Percentiles rank a stretch among this genome's conserved stretches.
phyloP scores from a whole-genome alignment of 2,888 invertebrate genomes.

The Scaptodrosophila latifasciaeformis region DNA sequence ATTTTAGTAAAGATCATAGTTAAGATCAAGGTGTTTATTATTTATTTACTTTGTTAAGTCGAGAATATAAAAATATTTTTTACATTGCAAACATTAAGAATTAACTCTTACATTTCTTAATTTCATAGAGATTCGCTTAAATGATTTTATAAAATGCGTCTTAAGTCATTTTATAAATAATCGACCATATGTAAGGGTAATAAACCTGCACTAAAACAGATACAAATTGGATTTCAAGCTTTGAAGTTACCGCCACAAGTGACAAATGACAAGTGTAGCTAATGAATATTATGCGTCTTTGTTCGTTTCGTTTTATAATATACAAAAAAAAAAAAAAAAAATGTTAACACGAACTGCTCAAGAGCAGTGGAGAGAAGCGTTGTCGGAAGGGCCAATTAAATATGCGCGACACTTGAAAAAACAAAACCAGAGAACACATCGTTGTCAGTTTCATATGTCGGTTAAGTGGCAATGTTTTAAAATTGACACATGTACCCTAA shows the following conservation, averaged over 20 bases:
- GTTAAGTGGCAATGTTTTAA: conserved; percentile 57
- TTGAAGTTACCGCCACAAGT: conserved; percentile 65
- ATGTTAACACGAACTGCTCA: conserved; percentile 2
- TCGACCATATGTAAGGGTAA: no score
- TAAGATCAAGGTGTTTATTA: no score
- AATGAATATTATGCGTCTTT: conserved; percentile 67
- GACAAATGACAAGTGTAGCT: conserved; percentile 71
- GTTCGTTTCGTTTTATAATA: conserved; percentile 37
- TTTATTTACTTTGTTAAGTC: no score
- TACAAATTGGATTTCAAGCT: conserved; percentile 68
- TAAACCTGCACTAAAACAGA: no score
- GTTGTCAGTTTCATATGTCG: conserved; percentile 63
- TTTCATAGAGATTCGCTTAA: no score
- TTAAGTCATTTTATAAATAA: no score
- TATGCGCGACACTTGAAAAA: conserved; percentile 57
- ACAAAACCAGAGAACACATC: no score
- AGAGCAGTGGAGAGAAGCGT: conserved; percentile 14
- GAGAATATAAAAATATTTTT: no score
- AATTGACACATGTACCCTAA: conserved; percentile 61
- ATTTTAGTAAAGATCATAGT: no score
- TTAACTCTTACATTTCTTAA: no score
- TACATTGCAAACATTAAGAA: no score
- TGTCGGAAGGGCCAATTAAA: conserved; percentile 19
- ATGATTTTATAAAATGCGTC: no score
- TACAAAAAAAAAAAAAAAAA: conserved; percentile 37